These are phyloP conservation scores for Thysanoteuthis rhombus DNA, from an alignment of 2,888 invertebrate genomes.

Conservation along the genomic window DNA sequence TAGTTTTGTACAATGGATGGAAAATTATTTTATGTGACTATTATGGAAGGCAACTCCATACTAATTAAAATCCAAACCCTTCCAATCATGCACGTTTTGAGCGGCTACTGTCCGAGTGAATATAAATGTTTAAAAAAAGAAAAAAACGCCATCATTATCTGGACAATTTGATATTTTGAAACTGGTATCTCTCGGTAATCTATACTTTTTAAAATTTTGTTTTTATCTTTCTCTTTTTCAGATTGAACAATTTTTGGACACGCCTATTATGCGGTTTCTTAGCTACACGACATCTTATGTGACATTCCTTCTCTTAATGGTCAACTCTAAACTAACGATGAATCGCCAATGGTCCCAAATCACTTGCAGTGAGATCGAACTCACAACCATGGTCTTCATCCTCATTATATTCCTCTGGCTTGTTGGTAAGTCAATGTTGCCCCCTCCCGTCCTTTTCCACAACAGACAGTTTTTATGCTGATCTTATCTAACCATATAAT, in stretches of 20 bases:
- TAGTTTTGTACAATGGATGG: no score
- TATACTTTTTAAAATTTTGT: neutral
- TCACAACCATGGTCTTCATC: slow-evolving; percentile 44
- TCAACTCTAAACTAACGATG: slow-evolving; percentile 49
- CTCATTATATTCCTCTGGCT: slow-evolving; percentile 55
- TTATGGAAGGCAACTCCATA: no score
- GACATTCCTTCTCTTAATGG: slow-evolving; percentile 53
- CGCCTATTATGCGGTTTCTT: slow-evolving; percentile 59
- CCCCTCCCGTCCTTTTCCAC: no score
- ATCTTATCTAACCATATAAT: no score
- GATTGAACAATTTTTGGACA: slow-evolving; percentile 49
- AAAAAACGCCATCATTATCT: no score
- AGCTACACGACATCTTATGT: slow-evolving; percentile 62
- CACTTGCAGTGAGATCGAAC: slow-evolving; percentile 44
- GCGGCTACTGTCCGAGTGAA: no score
- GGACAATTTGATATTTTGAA: no score
- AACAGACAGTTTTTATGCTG: no score
- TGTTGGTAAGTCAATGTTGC: slow-evolving; percentile 44
- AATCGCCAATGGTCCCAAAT: slow-evolving; percentile 48
- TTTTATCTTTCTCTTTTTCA: neutral
- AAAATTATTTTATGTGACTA: no score
- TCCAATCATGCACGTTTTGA: no score
- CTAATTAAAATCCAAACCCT: no score
- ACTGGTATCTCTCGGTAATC: neutral
- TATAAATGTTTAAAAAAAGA: no score